Evolutionary conservation across 2,113 vertebrate species (phyloP), one percentile per base, ranked within the genome.

Genomic region (Menidia beryllina): DNA sequence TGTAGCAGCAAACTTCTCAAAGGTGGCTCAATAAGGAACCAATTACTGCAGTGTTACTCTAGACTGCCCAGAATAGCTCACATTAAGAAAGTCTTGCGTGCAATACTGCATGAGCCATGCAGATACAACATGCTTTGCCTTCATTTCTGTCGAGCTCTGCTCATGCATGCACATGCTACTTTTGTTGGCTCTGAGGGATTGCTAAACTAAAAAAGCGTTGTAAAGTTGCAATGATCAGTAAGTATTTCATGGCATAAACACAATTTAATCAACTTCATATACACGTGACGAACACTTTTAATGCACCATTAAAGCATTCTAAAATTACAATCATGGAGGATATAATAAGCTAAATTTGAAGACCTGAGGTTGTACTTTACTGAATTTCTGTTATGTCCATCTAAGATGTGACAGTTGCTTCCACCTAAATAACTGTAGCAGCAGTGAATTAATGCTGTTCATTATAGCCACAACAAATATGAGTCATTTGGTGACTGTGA

Each of bases 181-280:
- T 58, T 39, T 23, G 25, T 7, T 24, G 45, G 47, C 61, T 79
- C 69, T 54, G 41, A 45, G 67, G 59, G 59, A 45, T 20, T 12
- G 21, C 72, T n/a, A n/a, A n/a, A n/a, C n/a, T n/a, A n/a, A n/a
- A n/a, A n/a, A n/a, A n/a, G n/a, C n/a, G n/a, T n/a, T n/a, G n/a
- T n/a, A 70, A 38, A 77, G 24, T 49, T 53, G 62, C 48, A 19
- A 54, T 45, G 38, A 67, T 63, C 74, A 61, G 71, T 39, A 45
- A n/a, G 43, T 6, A 21, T 74, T 72, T 56, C 24, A 2, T 72
- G 63, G 51, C 72, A 78, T 67, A 60, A 60, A 47, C 17, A 7
- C 43, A 43, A 17, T 69, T 66, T 84, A 63, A 82, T 73, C 61
- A 68, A 77, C 73, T 79, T 74, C 54, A 83, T 79, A 62, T 69